phyloP scores from a whole-genome alignment of 2,113 vertebrate genomes.

The Brachyhypopomus gauderio region DNA sequence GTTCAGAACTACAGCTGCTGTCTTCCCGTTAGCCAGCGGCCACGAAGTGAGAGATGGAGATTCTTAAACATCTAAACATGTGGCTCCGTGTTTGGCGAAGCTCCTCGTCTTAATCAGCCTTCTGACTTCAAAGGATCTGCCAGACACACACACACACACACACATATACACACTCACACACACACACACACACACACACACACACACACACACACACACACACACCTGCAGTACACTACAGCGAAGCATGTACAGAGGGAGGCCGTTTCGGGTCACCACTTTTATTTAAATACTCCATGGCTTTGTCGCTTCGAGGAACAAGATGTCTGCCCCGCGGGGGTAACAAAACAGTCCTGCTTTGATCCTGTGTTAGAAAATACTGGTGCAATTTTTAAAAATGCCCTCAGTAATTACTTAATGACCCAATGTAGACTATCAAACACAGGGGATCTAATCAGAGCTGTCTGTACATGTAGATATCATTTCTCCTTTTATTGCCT shows the following conservation, averaged over 20 bases:
- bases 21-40: background rate
- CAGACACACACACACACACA: conserved; percentile 13
- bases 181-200: conserved; percentile 30
- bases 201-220: conserved; percentile 22
- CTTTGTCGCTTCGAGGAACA: conserved; percentile 60
- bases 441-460: conserved; percentile 47
- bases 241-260: background rate
- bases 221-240: conserved; percentile 57
- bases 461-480: conserved; percentile 52
- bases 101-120: conserved; percentile 70
- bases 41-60: conserved; percentile 17
- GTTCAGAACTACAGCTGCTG: conserved; percentile 20
- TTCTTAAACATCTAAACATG: conserved; percentile 36
- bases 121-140: conserved; percentile 61
- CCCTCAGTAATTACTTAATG: conserved; percentile 60
- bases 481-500: conserved; percentile 14
- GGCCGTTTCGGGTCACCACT: conserved; percentile 56
- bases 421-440: conserved; percentile 54
- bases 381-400: conserved; percentile 62
- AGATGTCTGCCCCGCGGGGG: conserved; percentile 46
- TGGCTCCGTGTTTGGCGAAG: conserved; percentile 53
- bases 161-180: conserved; percentile 39
- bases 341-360: conserved; percentile 55
- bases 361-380: conserved; percentile 63
- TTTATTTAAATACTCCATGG: conserved; percentile 55